Conservation (phyloP, 2,797 vertebrate genomes). For the Acridotheres tristis region DNA sequence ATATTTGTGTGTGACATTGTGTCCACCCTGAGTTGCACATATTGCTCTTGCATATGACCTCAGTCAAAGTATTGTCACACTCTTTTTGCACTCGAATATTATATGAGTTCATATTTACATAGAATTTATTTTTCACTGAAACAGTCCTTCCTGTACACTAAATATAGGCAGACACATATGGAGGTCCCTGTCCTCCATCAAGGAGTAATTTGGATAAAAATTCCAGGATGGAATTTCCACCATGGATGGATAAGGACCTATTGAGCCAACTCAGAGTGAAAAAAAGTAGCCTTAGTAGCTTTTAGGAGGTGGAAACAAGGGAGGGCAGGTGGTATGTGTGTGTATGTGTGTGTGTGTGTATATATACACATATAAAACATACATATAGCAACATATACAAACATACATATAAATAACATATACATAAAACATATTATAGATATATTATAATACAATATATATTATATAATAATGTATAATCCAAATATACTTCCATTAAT, state of each 20-base stretch:
- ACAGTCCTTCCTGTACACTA: neutral
- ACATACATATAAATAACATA: too few relatives aligned
- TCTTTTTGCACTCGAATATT: neutral
- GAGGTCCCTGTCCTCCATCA: neutral
- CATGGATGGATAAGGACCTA: neutral
- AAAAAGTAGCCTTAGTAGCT: neutral
- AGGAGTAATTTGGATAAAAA: neutral
- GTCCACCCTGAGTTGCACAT: neutral
- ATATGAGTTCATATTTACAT: neutral
- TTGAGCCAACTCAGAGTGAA: neutral
- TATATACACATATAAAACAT: too few relatives aligned
- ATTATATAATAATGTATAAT: too few relatives aligned
- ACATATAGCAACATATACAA: too few relatives aligned
- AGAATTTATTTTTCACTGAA: neutral
- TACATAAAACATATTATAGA: too few relatives aligned
- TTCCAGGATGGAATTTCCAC: too few relatives aligned
- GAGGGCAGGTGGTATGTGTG: accelerated
- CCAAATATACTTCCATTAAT: neutral
- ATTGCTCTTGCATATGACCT: neutral
- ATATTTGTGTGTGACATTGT: neutral
- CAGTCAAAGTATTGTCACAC: neutral
- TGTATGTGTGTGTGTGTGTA: too few relatives aligned
- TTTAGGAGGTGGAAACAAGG: neutral
- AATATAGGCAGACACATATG: too few relatives aligned
- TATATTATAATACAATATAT: too few relatives aligned